These are phyloP conservation scores for Acanthurus lineatus DNA, from an alignment of 2,797 vertebrate genomes.

Conservation along the genomic window DNA sequence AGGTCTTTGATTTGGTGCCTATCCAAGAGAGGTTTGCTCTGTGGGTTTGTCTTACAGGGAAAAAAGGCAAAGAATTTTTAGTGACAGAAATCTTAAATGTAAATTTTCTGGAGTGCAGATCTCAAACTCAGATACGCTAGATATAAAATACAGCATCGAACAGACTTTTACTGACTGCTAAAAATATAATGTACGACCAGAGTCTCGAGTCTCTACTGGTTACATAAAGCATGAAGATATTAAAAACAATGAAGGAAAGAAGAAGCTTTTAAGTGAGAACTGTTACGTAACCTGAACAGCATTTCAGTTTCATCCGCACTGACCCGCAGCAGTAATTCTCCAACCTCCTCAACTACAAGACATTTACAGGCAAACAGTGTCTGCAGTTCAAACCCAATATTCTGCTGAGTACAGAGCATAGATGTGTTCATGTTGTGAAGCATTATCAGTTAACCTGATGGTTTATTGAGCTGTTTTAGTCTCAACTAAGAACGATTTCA, in stretches of 20 bases:
- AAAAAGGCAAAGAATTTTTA: background rate
- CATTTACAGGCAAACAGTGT: constrained; percentile 39
- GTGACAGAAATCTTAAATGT: constrained; percentile 1
- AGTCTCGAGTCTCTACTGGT: constrained; percentile 16
- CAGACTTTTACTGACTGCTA: background rate
- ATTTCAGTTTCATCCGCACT: constrained; percentile 25
- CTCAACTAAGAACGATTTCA: constrained; percentile 4
- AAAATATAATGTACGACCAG: background rate
- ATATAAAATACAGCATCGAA: constrained; percentile 1
- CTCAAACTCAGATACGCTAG: background rate
- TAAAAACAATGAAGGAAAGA: constrained; percentile 1
- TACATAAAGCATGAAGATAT: constrained; percentile 23
- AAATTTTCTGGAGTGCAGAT: background rate
- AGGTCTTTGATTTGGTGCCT: background rate
- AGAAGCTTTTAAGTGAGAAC: constrained; percentile 19
- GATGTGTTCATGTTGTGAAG: constrained; percentile 1
- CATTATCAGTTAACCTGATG: constrained; percentile 27
- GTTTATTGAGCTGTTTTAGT: constrained; percentile 26
- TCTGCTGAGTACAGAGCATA: background rate
- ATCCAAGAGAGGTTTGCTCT: background rate
- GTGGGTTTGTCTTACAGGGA: background rate
- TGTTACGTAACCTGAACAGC: constrained; percentile 38
- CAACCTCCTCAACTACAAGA: constrained; percentile 37
- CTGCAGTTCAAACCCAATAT: constrained; percentile 42
- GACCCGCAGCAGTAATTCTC: constrained; percentile 30